These are phyloP conservation scores for Lucifuga dentata DNA, from an alignment of 2,113 vertebrate genomes.

Conservation along the genomic window DNA sequence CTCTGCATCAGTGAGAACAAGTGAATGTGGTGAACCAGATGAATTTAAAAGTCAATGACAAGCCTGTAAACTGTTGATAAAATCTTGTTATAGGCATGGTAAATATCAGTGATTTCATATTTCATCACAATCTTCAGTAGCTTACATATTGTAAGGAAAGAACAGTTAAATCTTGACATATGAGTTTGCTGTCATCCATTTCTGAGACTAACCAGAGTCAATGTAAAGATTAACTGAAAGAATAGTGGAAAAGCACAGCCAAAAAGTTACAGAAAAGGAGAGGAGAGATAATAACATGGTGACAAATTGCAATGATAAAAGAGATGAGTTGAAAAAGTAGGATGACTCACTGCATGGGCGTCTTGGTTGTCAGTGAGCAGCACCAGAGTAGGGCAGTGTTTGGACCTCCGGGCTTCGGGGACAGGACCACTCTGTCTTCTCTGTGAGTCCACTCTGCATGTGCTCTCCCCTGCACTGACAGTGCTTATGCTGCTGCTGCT, in stretches of 20 bases:
- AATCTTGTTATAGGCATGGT: too few species aligned
- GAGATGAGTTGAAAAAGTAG: background rate
- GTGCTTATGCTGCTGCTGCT: conserved; percentile 63
- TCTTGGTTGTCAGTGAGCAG: conserved; percentile 87
- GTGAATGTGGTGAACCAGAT: background rate
- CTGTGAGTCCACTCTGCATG: conserved; percentile 69
- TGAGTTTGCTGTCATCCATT: too few species aligned
- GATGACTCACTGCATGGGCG: conserved; percentile 84
- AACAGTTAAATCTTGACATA: too few species aligned
- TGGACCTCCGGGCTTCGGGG: conserved; percentile 84
- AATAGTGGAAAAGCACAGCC: background rate
- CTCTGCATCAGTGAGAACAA: background rate
- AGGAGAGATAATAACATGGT: background rate
- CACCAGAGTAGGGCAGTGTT: conserved; percentile 84
- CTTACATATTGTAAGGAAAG: too few species aligned
- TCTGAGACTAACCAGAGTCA: background rate
- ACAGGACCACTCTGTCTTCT: conserved; percentile 65
- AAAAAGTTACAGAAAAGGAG: background rate
- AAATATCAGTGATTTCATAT: too few species aligned
- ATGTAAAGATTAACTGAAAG: background rate
- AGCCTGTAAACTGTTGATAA: background rate
- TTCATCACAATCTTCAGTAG: too few species aligned
- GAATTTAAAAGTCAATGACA: background rate
- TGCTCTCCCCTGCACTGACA: conserved; percentile 77
- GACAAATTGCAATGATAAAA: conserved; percentile 3